phyloP scores from a whole-genome alignment of 2,113 vertebrate genomes.

The Centropus unirufus region DNA sequence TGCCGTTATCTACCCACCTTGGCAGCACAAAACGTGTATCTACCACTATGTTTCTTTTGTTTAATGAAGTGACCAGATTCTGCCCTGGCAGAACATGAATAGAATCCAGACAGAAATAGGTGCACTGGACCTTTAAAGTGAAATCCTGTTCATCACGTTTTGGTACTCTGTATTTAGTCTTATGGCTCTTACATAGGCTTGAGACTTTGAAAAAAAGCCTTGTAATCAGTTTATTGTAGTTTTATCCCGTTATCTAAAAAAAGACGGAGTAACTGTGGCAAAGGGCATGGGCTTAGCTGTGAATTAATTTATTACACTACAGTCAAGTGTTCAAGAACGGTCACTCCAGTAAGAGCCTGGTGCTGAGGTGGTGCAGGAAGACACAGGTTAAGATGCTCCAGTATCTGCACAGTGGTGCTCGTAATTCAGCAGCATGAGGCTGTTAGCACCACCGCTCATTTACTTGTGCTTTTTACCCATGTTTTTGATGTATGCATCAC shows the following conservation, averaged over 20 bases:
- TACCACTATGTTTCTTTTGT: neutral
- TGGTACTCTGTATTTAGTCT: neutral
- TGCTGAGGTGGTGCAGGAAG: neutral
- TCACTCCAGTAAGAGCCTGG: neutral
- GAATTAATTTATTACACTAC: neutral
- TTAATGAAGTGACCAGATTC: neutral
- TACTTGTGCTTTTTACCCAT: neutral
- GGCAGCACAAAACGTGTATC: neutral
- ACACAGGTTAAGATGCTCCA: neutral
- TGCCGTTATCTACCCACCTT: too few species aligned
- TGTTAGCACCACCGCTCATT: neutral
- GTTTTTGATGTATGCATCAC: neutral
- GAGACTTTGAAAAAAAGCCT: neutral
- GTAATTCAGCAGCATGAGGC: neutral
- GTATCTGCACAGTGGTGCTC: neutral
- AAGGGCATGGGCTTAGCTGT: neutral
- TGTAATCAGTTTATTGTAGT: neutral
- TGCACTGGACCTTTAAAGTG: neutral
- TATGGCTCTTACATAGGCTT: neutral
- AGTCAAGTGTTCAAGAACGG: rapidly evolving
- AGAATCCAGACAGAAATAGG: neutral
- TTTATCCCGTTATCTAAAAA: neutral
- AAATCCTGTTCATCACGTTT: neutral
- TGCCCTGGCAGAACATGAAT: neutral
- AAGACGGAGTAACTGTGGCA: neutral